Base-by-base conservation (phyloP, 2,797 vertebrate species). In the Menidia menidia region DNA sequence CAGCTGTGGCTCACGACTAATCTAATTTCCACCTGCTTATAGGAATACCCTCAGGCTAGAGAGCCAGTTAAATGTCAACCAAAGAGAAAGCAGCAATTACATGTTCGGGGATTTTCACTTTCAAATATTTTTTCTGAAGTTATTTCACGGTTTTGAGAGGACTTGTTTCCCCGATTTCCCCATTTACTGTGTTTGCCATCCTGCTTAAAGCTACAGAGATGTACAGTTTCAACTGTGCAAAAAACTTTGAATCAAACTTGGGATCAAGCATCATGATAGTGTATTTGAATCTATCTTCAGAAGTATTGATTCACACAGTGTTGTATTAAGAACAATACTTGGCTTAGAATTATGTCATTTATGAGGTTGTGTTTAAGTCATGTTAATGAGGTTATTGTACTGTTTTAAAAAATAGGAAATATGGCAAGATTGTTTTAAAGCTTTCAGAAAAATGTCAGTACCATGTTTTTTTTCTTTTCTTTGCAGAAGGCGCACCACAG, bases 41-140 rank as follows among this genome's bases (percentile, higher is more conserved):
- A 56, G 70, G 70, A 78, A 78, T 68, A 60, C 51, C 86, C 59
- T 60, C 50, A 4, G 73, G 82, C 74, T 78, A 69, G 72, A 88
- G 80, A 86, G 71, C 73, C 71, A 64, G 68, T 56, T 70, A 71
- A 88, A 80, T 87, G 84, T 75, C 83, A 83, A 79, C 67, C 58
- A 83, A 74, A 80, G 68, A 78, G 71, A 86, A 75, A 69, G 56
- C 61, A 68, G 48, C 80, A 89, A 82, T 87, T 87, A 83, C 78
- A 66, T 16, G 3, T 71, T 83, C 69, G 65, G 64, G 74, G 78
- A 68, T 68, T 64, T 73, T 52, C 67, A 48, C 18, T 63, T 65
- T 76, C 63, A 81, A 61, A 75, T 83, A 54, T 80, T 1, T 65
- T 64, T 68, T 80, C 63, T 71, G 55, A 80, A 73, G 45, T 73